Conservation (phyloP, 2,888 invertebrate species). For the Cancer borealis region DNA sequence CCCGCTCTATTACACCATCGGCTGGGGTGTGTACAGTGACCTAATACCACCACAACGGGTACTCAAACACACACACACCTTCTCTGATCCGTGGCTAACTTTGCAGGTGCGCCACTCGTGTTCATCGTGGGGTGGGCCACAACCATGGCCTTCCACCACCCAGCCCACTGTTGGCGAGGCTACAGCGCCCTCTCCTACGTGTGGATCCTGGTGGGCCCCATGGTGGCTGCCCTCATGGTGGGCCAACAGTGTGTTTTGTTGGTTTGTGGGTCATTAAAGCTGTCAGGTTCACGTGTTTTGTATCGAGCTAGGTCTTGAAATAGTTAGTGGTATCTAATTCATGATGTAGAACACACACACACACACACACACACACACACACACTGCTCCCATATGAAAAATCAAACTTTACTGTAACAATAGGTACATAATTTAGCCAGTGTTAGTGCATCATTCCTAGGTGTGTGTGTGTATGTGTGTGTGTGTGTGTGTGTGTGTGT, state of each 20-base stretch:
- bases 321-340: not conserved
- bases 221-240: slow-evolving; percentile 41
- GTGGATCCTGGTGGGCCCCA: slow-evolving; percentile 79
- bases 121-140: slow-evolving; percentile 81
- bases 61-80: slow-evolving; percentile 47
- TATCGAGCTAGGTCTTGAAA: not conserved
- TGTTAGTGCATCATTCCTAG: no score
- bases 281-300: not conserved
- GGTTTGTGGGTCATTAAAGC: not conserved
- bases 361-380: no score
- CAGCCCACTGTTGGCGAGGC: slow-evolving; percentile 79
- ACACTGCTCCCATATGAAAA: not conserved
- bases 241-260: not conserved
- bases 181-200: slow-evolving; percentile 79
- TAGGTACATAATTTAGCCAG: not conserved
- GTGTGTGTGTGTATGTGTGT: not conserved
- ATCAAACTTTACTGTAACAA: not conserved
- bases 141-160: slow-evolving; percentile 79
- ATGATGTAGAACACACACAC: not conserved
- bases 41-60: not conserved
- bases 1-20: slow-evolving; percentile 82
- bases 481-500: not conserved
- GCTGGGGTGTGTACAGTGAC: slow-evolving; percentile 82
- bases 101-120: slow-evolving; percentile 81
- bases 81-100: not conserved